These are phyloP conservation scores for Latrodectus elegans DNA, from an alignment of 2,888 invertebrate species.

Conservation along the genomic window DNA sequence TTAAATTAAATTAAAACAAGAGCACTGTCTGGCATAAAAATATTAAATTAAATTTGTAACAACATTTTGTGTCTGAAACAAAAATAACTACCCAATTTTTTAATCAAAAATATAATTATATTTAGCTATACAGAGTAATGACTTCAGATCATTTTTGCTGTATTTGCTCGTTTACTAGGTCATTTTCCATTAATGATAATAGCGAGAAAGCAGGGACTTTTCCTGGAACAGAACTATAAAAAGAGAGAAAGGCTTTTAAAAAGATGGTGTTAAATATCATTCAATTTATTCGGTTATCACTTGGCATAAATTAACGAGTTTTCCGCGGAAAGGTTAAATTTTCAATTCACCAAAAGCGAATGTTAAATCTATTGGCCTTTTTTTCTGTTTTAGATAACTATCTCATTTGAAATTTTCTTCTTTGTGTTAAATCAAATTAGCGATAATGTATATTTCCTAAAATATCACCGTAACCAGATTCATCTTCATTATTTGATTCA, in stretches of 20 bases:
- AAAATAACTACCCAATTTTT: too few species aligned
- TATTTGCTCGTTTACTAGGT: conserved; percentile 3
- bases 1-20: too few species aligned
- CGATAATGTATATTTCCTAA: conserved; percentile 38
- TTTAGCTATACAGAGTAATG: too few species aligned
- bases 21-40: too few species aligned
- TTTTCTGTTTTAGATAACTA: conserved; percentile 9
- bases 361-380: conserved; percentile 18
- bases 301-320: background rate
- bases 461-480: background rate
- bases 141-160: too few species aligned
- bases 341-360: conserved; percentile 52
- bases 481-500: background rate
- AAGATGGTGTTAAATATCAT: conserved; percentile 14
- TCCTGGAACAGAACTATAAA: conserved; percentile 26
- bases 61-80: too few species aligned
- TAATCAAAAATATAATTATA: too few species aligned
- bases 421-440: conserved; percentile 47
- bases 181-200: conserved; percentile 47
- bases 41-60: too few species aligned
- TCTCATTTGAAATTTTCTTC: conserved; percentile 33
- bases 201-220: conserved; percentile 17
- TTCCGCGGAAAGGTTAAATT: conserved; percentile 41
- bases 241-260: conserved; percentile 10
- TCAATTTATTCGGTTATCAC: conserved; percentile 45